Evolutionary conservation across 1,140 invertebrate genomes (phyloP).

Genomic region (Monochamus saltuarius): DNA sequence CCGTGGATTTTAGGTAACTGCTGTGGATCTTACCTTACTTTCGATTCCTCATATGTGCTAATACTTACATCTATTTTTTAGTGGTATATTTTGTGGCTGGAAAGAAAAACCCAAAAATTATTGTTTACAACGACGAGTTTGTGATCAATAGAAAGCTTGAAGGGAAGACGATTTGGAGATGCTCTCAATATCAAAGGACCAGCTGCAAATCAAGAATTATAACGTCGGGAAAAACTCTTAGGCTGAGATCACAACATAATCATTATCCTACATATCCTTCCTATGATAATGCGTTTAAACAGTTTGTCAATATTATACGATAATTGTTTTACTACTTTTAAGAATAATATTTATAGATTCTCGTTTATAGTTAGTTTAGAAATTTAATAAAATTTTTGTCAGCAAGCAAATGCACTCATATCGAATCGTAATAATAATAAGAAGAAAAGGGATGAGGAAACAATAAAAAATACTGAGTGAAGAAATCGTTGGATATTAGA

Average conservation of each 20-base stretch:
- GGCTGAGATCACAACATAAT: conserved; percentile 29
- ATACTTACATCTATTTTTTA: not conserved
- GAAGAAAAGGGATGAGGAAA: no score
- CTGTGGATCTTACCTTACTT: not conserved
- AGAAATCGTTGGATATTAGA: no score
- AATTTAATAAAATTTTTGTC: no score
- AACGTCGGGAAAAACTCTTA: conserved; percentile 27
- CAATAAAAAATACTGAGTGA: no score
- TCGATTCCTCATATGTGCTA: not conserved
- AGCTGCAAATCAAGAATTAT: conserved; percentile 32
- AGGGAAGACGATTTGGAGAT: conserved; percentile 32
- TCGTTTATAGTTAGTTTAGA: no score
- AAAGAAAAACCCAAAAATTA: conserved; percentile 37
- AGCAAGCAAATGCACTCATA: no score
- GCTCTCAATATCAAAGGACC: conserved; percentile 25
- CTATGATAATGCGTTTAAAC: not conserved
- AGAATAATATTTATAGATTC: no score
- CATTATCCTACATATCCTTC: conserved; percentile 21
- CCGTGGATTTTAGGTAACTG: no score
- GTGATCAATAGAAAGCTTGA: conserved; percentile 21
- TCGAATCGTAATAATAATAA: no score
- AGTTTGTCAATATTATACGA: conserved; percentile 1
- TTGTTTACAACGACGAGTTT: conserved; percentile 34
- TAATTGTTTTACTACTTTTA: not conserved
- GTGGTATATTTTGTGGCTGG: conserved; percentile 37